Conservation (phyloP, 1,140 invertebrate species). For the honey bee (Apis mellifera) region DNA sequence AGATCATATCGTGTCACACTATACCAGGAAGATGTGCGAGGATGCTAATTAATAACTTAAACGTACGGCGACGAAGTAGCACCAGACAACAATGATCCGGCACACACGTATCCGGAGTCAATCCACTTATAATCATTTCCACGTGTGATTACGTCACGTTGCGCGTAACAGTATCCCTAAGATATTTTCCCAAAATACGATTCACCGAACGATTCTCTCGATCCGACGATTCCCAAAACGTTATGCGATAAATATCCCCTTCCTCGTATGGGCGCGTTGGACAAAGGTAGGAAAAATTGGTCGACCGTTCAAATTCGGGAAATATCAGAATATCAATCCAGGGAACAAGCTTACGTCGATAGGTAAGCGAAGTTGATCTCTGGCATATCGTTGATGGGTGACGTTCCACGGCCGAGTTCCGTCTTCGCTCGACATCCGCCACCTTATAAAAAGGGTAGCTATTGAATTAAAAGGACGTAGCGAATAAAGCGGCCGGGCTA, state of each 20-base stretch:
- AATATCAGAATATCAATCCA: not conserved
- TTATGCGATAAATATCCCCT: not conserved
- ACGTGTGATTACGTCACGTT: too few species aligned
- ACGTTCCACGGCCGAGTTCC: constrained; percentile 52
- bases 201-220: not conserved
- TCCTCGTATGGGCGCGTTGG: not conserved
- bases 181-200: not conserved
- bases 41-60: constrained; percentile 25
- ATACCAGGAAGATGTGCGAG: constrained; percentile 15
- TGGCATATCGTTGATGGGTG: constrained; percentile 23
- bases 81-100: not conserved
- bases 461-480: constrained; percentile 78
- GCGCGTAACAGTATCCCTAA: too few species aligned
- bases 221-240: not conserved
- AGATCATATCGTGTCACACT: not conserved
- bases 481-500: constrained; percentile 57
- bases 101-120: not conserved
- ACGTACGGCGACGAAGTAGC: constrained; percentile 1
- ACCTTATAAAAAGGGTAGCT: constrained; percentile 71
- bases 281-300: not conserved
- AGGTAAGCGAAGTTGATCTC: constrained; percentile 6
- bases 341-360: not conserved
- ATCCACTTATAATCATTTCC: not conserved
- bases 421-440: constrained; percentile 48
- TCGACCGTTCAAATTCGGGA: too few species aligned